Evolutionary conservation across 2,113 vertebrate genomes (phyloP).

Genomic region (Bubo bubo): DNA sequence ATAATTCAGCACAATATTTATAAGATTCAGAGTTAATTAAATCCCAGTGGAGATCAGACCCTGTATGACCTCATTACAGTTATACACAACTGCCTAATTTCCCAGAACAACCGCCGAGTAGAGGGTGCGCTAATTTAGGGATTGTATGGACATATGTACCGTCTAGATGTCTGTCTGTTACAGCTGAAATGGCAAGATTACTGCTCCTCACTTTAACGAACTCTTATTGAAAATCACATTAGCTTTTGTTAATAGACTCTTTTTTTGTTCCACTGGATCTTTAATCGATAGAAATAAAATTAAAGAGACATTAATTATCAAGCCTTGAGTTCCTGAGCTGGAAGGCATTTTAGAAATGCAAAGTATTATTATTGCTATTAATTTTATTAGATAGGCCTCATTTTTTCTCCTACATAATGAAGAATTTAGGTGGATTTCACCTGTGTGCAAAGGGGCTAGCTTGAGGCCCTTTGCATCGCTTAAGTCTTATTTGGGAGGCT

Average conservation of each 20-base stretch:
- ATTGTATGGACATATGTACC: slow-evolving; percentile 55
- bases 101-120: slow-evolving; percentile 58
- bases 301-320: slow-evolving; percentile 67
- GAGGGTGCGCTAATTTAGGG: slow-evolving; percentile 58
- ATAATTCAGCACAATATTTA: slow-evolving; percentile 77
- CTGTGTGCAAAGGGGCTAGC: background rate
- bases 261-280: slow-evolving; percentile 43
- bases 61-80: slow-evolving; percentile 76
- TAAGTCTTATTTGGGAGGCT: background rate
- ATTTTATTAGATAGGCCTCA: slow-evolving; percentile 45
- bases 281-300: slow-evolving; percentile 70
- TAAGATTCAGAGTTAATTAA: slow-evolving; percentile 78
- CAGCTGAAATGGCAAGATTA: background rate
- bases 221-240: slow-evolving; percentile 61
- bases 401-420: background rate
- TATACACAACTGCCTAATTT: slow-evolving; percentile 70
- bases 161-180: slow-evolving; percentile 48
- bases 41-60: slow-evolving; percentile 74
- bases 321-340: slow-evolving; percentile 47
- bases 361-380: slow-evolving; percentile 62
- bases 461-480: background rate
- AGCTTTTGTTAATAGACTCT: slow-evolving; percentile 61
- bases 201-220: slow-evolving; percentile 1
- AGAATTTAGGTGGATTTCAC: slow-evolving; percentile 48
- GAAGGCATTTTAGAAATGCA: slow-evolving; percentile 67